A percentile compares a stretch with the other conserved stretches of the same genome.
These are phyloP conservation scores for Acleris cristana DNA, from an alignment of 2,888 invertebrate genomes.

Conservation along the genomic window DNA sequence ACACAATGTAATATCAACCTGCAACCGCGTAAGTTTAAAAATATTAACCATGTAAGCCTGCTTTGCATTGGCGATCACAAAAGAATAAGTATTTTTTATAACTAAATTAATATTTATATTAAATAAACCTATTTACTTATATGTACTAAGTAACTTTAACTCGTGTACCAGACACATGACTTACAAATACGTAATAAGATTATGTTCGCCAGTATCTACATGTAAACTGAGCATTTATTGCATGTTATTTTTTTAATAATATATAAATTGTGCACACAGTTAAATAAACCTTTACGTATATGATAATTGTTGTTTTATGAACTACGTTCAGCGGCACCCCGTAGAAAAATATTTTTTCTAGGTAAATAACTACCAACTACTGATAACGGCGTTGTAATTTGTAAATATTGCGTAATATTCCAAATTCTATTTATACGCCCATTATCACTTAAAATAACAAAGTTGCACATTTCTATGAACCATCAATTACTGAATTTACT, in stretches of 20 bases:
- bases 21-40: too few species aligned
- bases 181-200: slow-evolving; percentile 25
- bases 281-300: background rate
- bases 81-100: background rate
- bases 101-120: slow-evolving; percentile 1
- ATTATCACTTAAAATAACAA: too few species aligned
- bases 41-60: too few species aligned
- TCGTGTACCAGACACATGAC: slow-evolving; percentile 36
- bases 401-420: too few species aligned
- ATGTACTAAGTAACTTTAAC: slow-evolving; percentile 14
- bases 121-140: slow-evolving; percentile 14
- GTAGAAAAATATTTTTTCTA: background rate
- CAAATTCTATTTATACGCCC: too few species aligned
- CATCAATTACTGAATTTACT: too few species aligned
- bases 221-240: slow-evolving; percentile 27
- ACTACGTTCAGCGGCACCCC: background rate
- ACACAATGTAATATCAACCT: too few species aligned
- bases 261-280: slow-evolving; percentile 17
- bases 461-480: too few species aligned
- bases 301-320: background rate
- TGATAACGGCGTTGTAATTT: too few species aligned
- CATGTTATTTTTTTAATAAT: slow-evolving; percentile 17
- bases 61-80: too few species aligned
- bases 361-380: too few species aligned
- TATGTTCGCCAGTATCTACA: slow-evolving; percentile 30